Conservation (phyloP, 2,113 vertebrate species). For the Zootoca vivipara region DNA sequence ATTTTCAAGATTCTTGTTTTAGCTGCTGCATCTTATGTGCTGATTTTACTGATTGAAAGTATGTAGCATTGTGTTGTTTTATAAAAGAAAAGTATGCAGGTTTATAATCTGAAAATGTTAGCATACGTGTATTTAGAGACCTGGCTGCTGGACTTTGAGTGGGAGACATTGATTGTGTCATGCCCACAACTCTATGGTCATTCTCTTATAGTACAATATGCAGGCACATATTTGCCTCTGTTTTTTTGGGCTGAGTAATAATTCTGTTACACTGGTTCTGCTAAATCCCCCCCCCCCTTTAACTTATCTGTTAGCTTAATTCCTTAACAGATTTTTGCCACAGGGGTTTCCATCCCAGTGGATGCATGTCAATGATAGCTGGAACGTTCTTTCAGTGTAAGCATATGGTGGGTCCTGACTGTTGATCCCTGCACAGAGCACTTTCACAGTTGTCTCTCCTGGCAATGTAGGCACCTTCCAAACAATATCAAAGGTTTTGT, state of each 20-base stretch:
- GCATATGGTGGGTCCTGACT: background rate
- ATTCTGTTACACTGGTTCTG: background rate
- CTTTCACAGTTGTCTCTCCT: background rate
- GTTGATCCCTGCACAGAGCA: background rate
- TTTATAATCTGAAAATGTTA: background rate
- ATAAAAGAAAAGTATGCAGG: background rate
- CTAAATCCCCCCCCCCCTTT: background rate
- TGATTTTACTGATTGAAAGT: background rate
- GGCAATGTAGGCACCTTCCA: background rate
- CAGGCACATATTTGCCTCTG: background rate
- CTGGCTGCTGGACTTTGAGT: background rate
- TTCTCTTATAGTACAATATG: background rate
- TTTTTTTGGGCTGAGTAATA: background rate
- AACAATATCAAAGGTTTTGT: background rate
- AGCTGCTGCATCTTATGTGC: background rate
- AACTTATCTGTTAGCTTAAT: background rate
- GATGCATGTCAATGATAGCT: background rate
- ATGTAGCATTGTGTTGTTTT: background rate
- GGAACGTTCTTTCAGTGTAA: background rate
- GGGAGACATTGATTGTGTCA: background rate
- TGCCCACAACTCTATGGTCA: background rate
- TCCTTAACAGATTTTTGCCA: background rate
- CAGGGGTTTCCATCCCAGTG: background rate
- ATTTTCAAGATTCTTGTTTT: background rate
- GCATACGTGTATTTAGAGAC: background rate